Conservation (phyloP, 2,113 vertebrate species). For the Grantiella picta region DNA sequence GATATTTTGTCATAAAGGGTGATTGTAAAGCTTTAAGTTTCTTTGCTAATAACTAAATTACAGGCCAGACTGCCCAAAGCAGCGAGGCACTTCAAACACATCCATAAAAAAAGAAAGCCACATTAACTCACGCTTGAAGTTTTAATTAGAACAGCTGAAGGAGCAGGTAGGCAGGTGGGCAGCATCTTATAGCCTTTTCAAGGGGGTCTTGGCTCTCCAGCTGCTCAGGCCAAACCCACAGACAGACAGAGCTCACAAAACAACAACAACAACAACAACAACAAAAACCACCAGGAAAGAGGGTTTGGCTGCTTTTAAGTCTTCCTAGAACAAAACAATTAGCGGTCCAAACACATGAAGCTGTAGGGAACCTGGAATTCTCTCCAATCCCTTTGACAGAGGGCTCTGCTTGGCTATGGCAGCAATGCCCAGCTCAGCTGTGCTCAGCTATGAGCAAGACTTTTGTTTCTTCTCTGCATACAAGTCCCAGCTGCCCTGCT, state of each 20-base stretch:
- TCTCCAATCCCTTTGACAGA: neutral
- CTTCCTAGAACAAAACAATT: neutral
- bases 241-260: neutral
- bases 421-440: neutral
- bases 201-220: neutral
- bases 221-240: neutral
- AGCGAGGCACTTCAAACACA: neutral
- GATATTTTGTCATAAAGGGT: neutral
- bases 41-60: neutral
- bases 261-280: neutral
- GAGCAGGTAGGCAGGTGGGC: neutral
- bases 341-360: neutral
- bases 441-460: neutral
- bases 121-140: neutral
- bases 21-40: neutral
- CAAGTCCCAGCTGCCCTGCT: neutral
- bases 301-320: neutral
- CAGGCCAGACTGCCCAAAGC: neutral
- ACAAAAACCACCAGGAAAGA: neutral
- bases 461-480: rapidly evolving
- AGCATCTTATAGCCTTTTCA: neutral
- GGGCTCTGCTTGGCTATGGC: neutral
- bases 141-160: neutral
- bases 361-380: neutral
- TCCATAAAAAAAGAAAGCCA: neutral